Base-by-base conservation (phyloP, 2,888 invertebrate genomes). In the Euplagia quadripunctaria region DNA sequence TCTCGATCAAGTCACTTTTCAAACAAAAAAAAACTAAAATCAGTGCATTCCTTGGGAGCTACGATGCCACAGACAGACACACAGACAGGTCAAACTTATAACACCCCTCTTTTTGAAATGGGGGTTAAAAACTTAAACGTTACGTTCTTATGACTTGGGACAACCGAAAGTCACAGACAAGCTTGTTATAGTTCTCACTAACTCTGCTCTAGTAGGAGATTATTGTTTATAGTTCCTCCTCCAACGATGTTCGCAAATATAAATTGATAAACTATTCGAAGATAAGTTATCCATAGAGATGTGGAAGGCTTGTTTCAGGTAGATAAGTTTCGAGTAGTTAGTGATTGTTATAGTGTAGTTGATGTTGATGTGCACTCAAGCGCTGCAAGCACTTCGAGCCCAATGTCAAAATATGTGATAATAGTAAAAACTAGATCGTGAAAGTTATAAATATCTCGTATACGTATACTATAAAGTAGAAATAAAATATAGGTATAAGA, bases 131-230 rank as follows among this genome's bases (percentile, higher is more conserved):
- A 20, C 9, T n/a, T 1, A 20, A 20, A 58, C 58, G 20, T 20
- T n/a, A 20, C 11, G 2, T 49, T 41, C 31, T 7, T 20, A 7
- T 55, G n/a, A 52, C 52, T 68, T 55, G n/a, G 42, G 52, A 17
- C 68, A 55, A 7, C 0, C n/a, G 49, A 49, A 49, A 20, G 20
- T n/a, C 64, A 79, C 17, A 81, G 74, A 64, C 79, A 77, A 82
- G 71, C 78, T 80, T 78, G 82, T 74, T 82, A 82, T 65, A 82
- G 71, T 78, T 78, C 71, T 64, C 73, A 52, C 52, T 66, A 77
- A 76, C 73, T 82, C 68, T 71, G 70, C 41, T 41, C 42, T 42
- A 31, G 31, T 31, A 31, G 16, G 46, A 68, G 72, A 72, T 75
- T 71, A 76, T 74, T 78, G 81, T 81, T 73, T 78, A 78, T 76